phyloP scores from a whole-genome alignment of 2,888 invertebrate genomes.

The Drosophila niveifrons region DNA sequence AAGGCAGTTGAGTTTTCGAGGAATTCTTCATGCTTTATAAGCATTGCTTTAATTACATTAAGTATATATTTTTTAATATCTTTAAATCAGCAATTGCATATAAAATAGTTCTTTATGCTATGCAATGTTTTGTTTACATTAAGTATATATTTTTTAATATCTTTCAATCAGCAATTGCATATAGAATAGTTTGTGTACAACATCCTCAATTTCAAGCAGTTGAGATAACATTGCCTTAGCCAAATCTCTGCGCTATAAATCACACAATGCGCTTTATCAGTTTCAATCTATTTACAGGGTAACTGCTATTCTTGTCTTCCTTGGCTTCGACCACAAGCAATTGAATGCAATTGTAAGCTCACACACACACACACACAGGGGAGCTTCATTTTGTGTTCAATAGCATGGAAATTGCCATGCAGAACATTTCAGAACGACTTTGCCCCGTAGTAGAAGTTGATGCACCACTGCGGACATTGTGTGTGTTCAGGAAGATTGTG shows the following conservation, averaged over 20 bases:
- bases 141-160: too few relatives aligned
- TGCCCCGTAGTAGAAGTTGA: constrained; percentile 18
- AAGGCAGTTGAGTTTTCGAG: too few relatives aligned
- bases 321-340: neutral
- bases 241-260: neutral
- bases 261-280: neutral
- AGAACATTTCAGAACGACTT: constrained; percentile 10
- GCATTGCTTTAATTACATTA: too few relatives aligned
- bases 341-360: constrained; percentile 9
- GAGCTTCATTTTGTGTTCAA: constrained; percentile 22
- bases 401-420: constrained; percentile 32
- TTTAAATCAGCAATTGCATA: too few relatives aligned
- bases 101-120: too few relatives aligned
- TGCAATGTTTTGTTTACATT: too few relatives aligned
- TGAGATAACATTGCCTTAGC: neutral
- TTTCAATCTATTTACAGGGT: neutral
- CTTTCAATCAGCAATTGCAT: too few relatives aligned
- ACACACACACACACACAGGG: neutral
- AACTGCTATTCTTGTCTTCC: neutral
- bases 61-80: too few relatives aligned
- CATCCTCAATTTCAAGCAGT: too few relatives aligned
- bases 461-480: constrained; percentile 27
- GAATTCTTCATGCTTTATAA: too few relatives aligned
- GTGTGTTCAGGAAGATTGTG: constrained; percentile 7
- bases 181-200: too few relatives aligned